Base-by-base conservation (phyloP, 2,888 invertebrate genomes). In the Elmis aenea region DNA sequence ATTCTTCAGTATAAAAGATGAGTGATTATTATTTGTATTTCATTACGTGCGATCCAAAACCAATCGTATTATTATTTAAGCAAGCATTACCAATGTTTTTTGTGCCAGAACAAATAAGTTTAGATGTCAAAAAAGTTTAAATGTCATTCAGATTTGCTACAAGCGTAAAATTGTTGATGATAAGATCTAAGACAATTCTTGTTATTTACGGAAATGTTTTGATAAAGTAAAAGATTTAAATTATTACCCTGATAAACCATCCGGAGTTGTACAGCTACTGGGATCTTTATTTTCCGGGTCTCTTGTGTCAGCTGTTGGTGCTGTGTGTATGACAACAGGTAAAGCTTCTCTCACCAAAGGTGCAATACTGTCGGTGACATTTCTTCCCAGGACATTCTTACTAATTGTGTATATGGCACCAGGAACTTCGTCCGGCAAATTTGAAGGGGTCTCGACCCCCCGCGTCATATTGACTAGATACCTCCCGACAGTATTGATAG, bases 401-500 rank as follows among this genome's bases (percentile, higher is more conserved):
- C 85, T 86, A 39, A 88, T 77, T 0, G 85, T 85, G 59, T 86
- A 85, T 26, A 87, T 69, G 2, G 87, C 87, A 50, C 79, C 77
- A 8, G 86, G 84, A 15, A 87, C 65, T 50, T 76, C 76, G 45
- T 76, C 72, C 2, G 73, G 66, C 29, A 61, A 43, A 35, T 56
- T 54, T 14, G 51, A 46, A 37, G 69, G 67, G 32, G 73, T 51
- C 32, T 59, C 62, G 34, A 67, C 70, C 10, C 65, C 64, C 5
- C 80, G 66, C 0, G 83, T 88, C 75, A 87, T 85, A 55, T 88
- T 88, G 1, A 91, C 86, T 47, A 91, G 73, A 59, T 86, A 87
- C 59, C 83, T 80, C 0, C 90, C 90, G 0, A 91, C 85, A 1
- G 89, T 88, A 50, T 90, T 90, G 9, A 91, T 73, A 2, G 90